A percentile compares a stretch with the other conserved stretches of the same genome.
phyloP scores from a whole-genome alignment of 2,113 vertebrate species.

The Prinia subflava region DNA sequence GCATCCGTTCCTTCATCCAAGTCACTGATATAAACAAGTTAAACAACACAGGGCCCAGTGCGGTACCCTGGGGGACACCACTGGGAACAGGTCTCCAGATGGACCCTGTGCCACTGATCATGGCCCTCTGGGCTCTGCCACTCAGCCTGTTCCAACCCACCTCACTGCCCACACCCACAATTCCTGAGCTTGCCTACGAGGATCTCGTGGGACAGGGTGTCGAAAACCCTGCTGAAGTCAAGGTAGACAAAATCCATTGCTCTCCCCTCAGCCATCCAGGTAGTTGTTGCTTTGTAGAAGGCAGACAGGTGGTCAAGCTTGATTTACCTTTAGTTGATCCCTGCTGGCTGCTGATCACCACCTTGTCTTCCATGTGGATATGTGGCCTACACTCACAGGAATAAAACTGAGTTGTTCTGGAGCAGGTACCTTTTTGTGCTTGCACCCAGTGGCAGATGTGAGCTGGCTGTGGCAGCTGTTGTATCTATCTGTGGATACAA shows the following conservation, averaged over 20 bases:
- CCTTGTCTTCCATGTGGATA: background rate
- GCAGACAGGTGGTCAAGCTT: background rate
- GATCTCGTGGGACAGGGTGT: rapidly evolving
- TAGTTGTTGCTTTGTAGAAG: background rate
- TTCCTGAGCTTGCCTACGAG: background rate
- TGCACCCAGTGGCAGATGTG: rapidly evolving
- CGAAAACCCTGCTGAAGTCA: background rate
- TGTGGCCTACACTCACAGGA: background rate
- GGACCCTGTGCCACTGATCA: background rate
- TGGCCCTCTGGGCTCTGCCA: background rate
- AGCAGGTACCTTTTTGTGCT: background rate
- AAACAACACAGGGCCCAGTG: background rate
- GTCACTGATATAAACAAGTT: background rate
- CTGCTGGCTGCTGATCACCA: background rate
- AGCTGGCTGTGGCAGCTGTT: background rate
- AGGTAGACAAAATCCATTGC: background rate
- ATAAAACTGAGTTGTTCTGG: background rate
- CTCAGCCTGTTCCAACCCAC: background rate
- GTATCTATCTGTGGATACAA: background rate
- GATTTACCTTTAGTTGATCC: background rate
- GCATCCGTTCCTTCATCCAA: background rate
- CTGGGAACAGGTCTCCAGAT: background rate
- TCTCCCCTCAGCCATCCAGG: background rate
- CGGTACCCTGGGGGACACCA: background rate
- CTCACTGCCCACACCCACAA: background rate